These are phyloP conservation scores for Sceloporus tristichus DNA, from an alignment of 2,113 vertebrate species.

Conservation along the genomic window DNA sequence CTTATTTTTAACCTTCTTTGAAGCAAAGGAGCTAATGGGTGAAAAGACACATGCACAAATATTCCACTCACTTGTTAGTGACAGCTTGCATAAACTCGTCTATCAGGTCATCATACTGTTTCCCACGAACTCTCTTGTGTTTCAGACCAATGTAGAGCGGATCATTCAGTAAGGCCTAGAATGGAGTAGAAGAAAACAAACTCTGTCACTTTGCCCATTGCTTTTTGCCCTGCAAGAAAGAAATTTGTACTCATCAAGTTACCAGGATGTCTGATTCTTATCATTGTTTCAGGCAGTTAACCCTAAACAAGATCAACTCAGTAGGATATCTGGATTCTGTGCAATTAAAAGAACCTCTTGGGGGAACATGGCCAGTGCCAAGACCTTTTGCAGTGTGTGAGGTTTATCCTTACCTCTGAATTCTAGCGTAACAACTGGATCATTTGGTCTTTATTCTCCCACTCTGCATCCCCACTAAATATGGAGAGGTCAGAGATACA, in stretches of 20 bases:
- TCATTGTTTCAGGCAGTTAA: neutral
- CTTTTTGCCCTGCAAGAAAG: rapidly evolving
- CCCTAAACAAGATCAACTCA: neutral
- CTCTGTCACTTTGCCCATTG: constrained; percentile 41
- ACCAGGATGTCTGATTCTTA: constrained; percentile 9
- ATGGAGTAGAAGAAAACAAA: constrained; percentile 50
- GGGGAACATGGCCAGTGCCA: neutral
- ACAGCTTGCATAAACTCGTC: constrained; percentile 98
- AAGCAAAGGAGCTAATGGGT: constrained; percentile 52
- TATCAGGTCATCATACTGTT: constrained; percentile 92
- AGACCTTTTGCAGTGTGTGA: neutral
- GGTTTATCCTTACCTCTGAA: neutral
- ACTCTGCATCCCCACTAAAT: too few species aligned
- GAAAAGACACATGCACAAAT: constrained; percentile 12
- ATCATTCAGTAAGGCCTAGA: constrained; percentile 89
- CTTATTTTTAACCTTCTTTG: constrained; percentile 44
- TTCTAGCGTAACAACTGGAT: neutral
- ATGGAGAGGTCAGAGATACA: neutral
- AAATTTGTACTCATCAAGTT: constrained; percentile 40
- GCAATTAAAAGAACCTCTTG: neutral
- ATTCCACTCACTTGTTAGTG: constrained; percentile 89
- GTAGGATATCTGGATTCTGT: neutral
- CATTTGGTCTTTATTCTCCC: neutral
- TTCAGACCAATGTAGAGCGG: constrained; percentile 97
- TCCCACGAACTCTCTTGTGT: constrained; percentile 91